A percentile compares a stretch with the other conserved stretches of the same genome.
Conservation (phyloP, 2,888 invertebrate species). For the Pimpla rufipes region DNA sequence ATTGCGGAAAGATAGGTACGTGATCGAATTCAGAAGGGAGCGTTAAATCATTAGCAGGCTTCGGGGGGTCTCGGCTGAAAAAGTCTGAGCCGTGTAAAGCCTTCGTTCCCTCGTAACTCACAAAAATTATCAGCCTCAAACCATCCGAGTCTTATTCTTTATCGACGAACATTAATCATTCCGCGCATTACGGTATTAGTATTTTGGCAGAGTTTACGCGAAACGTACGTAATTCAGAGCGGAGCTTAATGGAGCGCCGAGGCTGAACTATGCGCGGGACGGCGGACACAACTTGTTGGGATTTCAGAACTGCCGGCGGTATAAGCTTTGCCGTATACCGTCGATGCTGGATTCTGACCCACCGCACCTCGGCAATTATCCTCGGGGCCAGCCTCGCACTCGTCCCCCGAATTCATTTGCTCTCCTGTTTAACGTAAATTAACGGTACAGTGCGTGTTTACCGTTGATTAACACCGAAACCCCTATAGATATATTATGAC, state of each 20-base stretch:
- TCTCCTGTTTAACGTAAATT: slow-evolving; percentile 31
- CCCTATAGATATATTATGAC: background rate
- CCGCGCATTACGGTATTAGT: background rate
- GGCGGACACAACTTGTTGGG: slow-evolving; percentile 18
- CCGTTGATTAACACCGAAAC: slow-evolving; percentile 27
- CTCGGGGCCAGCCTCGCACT: slow-evolving; percentile 21
- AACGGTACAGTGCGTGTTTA: slow-evolving; percentile 3
- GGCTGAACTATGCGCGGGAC: background rate
- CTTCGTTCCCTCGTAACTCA: slow-evolving; percentile 1
- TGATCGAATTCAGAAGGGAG: slow-evolving; percentile 10
- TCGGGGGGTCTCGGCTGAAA: background rate
- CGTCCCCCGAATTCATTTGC: slow-evolving; percentile 37
- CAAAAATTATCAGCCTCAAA: background rate
- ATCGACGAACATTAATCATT: background rate
- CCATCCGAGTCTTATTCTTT: background rate
- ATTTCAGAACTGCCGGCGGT: slow-evolving; percentile 20
- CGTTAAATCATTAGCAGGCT: slow-evolving; percentile 19
- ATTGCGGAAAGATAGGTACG: slow-evolving; percentile 7
- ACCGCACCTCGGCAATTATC: slow-evolving; percentile 54
- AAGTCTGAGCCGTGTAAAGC: background rate
- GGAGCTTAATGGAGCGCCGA: background rate
- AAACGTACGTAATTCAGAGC: background rate
- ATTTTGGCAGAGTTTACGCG: background rate
- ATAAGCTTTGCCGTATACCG: background rate
- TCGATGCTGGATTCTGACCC: slow-evolving; percentile 14